Evolutionary conservation across 2,113 vertebrate species (phyloP), one percentile per base, ranked within the genome.

Genomic region (Paraplagusia blochii): DNA sequence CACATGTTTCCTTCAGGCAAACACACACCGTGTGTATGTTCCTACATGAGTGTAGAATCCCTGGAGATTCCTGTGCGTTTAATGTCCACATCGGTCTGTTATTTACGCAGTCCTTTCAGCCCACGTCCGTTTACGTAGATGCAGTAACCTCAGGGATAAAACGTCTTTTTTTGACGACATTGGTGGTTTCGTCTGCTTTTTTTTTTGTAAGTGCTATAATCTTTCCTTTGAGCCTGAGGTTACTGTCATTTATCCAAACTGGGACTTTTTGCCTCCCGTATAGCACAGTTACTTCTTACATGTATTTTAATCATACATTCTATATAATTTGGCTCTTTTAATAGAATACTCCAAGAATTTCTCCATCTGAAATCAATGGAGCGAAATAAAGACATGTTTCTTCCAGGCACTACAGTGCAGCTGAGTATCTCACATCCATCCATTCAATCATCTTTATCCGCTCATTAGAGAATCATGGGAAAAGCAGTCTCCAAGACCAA

Each of bases 131-230:
- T 76, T 74, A 77, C 63, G 72, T 63, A 82, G 49, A 66, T 68
- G 67, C 67, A 48, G 44, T 43, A 74, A 85, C 73, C 81, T 78
- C 75, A 85, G 65, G 67, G 66, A 76, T 77, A 79, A 85, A 77
- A 79, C 55, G 64, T 73, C 45, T 74, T 61, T 68, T n/a, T 74
- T 82, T 86, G 77, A 81, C 59, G 59, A 82, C 73, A 71, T 84
- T 51, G 68, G 73, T 36, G 83, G 78, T 81, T 82, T 70, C 45
- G 68, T 48, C 54, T 82, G 52, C 70, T 82, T 80, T 29, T 29
- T 29, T 29, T 29, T 85, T 82, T 70, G 66, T 57, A 85, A 74
- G 79, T 64, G 29, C 54, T 69, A 68, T 63, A 73, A 79, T 82
- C 67, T 78, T 68, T 66, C 57, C 66, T 58, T 67, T 79, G 82